Evolutionary conservation across 1,140 invertebrate species (phyloP).

Genomic region (Polypedilum vanderplanki): DNA sequence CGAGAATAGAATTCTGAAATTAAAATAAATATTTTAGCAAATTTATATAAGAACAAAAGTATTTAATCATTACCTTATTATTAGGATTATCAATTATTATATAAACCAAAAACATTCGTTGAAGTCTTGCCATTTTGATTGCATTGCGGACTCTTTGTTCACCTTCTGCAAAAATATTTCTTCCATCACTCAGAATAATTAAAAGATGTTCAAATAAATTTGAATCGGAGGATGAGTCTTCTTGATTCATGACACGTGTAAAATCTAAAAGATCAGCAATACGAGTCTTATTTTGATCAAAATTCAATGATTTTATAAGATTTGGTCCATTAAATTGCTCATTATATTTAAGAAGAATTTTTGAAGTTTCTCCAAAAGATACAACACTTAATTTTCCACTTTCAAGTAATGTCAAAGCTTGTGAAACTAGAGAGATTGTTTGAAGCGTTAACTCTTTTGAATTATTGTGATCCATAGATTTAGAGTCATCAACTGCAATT

Average conservation of each 20-base stretch:
- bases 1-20: slow-evolving; percentile 80
- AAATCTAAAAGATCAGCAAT: slow-evolving; percentile 74
- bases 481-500: slow-evolving; percentile 95
- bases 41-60: slow-evolving; percentile 30
- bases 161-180: slow-evolving; percentile 87
- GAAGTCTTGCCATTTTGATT: slow-evolving; percentile 68
- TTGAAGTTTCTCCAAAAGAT: slow-evolving; percentile 84
- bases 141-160: slow-evolving; percentile 66
- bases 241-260: slow-evolving; percentile 61
- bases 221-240: slow-evolving; percentile 51
- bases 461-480: slow-evolving; percentile 83
- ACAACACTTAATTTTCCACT: slow-evolving; percentile 85
- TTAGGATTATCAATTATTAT: slow-evolving; percentile 90
- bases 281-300: slow-evolving; percentile 73
- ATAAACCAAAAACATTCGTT: slow-evolving; percentile 88
- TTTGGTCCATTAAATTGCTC: slow-evolving; percentile 81
- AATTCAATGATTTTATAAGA: slow-evolving; percentile 68
- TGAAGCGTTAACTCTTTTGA: slow-evolving; percentile 91
- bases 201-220: slow-evolving; percentile 73
- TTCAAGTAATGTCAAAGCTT: slow-evolving; percentile 85
- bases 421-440: slow-evolving; percentile 83
- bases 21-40: not conserved
- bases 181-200: slow-evolving; percentile 89
- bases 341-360: slow-evolving; percentile 76
- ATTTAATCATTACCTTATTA: slow-evolving; percentile 61